Percentiles rank a stretch among this genome's conserved stretches.
These are phyloP conservation scores for Hyles vespertilio DNA, from an alignment of 1,140 invertebrate genomes.

Conservation along the genomic window DNA sequence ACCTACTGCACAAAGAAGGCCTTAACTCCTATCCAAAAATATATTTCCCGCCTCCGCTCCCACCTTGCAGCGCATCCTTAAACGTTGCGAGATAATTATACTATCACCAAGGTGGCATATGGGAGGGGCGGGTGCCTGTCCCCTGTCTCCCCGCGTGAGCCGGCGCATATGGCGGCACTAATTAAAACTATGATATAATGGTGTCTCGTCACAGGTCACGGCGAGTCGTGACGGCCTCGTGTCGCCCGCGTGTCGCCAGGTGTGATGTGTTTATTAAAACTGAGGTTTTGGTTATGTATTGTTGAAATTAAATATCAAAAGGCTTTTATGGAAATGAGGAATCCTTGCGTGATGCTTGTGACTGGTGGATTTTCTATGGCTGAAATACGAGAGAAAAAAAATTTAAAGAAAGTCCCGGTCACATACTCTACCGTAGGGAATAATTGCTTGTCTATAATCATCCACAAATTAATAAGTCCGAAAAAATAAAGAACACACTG, in stretches of 20 bases:
- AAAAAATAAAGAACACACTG: no score
- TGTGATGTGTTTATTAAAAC: neutral
- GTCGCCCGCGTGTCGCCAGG: constrained; percentile 1
- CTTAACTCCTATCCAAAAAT: no score
- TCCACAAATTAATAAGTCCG: no score
- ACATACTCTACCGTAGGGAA: no score
- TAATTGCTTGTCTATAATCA: no score
- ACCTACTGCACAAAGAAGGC: no score
- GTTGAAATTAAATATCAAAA: no score
- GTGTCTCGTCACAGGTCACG: constrained; percentile 7
- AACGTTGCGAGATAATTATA: constrained; percentile 59
- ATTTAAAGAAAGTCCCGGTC: no score
- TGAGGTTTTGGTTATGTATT: neutral
- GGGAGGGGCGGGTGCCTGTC: constrained; percentile 25
- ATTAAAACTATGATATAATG: constrained; percentile 37
- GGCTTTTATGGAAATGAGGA: no score
- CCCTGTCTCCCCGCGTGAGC: constrained; percentile 52
- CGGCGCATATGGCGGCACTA: constrained; percentile 51
- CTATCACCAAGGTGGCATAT: constrained; percentile 43
- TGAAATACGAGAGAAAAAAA: no score
- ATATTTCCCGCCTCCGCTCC: constrained; percentile 9
- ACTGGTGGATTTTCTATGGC: neutral
- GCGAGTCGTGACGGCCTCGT: neutral
- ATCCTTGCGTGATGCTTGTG: no score
- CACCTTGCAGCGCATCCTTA: constrained; percentile 27